These are phyloP conservation scores for Chymomyza caudatula DNA, from an alignment of 2,888 invertebrate species.

Conservation along the genomic window DNA sequence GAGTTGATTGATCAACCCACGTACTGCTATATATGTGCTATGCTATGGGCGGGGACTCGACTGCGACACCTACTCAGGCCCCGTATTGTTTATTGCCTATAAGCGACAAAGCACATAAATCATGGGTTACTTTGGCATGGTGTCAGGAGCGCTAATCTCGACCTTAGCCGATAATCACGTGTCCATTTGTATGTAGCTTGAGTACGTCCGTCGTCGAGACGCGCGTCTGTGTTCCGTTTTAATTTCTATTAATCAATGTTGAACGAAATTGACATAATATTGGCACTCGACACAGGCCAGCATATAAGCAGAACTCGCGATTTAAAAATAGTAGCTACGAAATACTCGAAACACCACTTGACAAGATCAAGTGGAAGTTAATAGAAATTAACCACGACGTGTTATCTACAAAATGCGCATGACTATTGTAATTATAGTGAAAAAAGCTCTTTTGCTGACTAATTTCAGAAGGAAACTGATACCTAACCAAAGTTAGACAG, in stretches of 20 bases:
- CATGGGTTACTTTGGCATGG: conserved; percentile 32
- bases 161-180: conserved; percentile 55
- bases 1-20: conserved; percentile 44
- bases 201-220: background rate
- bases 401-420: background rate
- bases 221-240: background rate
- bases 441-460: background rate
- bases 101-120: conserved; percentile 32
- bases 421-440: background rate
- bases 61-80: conserved; percentile 30
- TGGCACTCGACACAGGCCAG: conserved; percentile 28
- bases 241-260: conserved; percentile 32
- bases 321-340: background rate
- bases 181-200: background rate
- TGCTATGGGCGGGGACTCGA: background rate
- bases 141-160: conserved; percentile 51
- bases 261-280: conserved; percentile 42
- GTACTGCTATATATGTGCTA: background rate
- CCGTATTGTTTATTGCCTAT: conserved; percentile 18
- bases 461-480: background rate
- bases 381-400: background rate
- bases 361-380: background rate
- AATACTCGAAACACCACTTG: background rate
- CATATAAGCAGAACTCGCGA: background rate
- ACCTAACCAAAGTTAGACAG: conserved; percentile 34